phyloP scores from a whole-genome alignment of 2,113 vertebrate species.

The Dinomys branickii region DNA sequence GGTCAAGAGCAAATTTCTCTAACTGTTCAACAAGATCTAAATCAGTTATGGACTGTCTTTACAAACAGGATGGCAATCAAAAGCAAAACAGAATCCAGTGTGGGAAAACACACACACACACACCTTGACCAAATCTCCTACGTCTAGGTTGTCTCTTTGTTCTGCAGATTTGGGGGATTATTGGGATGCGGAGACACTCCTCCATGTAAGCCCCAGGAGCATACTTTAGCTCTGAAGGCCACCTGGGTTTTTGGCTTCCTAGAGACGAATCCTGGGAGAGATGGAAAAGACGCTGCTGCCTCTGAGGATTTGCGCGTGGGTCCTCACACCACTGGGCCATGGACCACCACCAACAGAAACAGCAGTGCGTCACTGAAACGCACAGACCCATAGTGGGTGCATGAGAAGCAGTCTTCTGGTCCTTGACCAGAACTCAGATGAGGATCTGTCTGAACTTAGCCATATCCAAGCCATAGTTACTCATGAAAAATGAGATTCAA shows the following conservation, averaged over 20 bases:
- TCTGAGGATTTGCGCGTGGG: not conserved
- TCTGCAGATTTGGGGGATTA: not conserved
- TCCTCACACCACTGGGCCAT: not conserved
- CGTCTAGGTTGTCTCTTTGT: not conserved
- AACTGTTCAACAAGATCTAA: not conserved
- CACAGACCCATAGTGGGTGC: not conserved
- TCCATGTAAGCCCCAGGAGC: not conserved
- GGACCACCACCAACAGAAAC: rapidly evolving
- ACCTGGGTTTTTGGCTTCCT: not conserved
- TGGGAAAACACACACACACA: not conserved
- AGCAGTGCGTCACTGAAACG: not conserved
- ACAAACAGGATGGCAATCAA: not conserved
- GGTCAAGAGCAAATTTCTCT: not conserved
- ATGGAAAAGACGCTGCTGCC: not conserved
- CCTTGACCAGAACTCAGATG: not conserved
- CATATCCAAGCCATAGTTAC: not conserved
- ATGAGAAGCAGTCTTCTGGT: rapidly evolving
- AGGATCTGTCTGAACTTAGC: not conserved
- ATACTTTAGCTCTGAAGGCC: not conserved
- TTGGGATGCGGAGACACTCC: not conserved
- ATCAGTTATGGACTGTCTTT: not conserved
- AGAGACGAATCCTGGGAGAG: not conserved
- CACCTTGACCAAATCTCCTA: not conserved
- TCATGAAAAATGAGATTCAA: not conserved
- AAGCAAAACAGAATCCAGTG: not conserved